Evolutionary conservation across 2,888 invertebrate species (phyloP).

Genomic region (Metopia argyrocephala): DNA sequence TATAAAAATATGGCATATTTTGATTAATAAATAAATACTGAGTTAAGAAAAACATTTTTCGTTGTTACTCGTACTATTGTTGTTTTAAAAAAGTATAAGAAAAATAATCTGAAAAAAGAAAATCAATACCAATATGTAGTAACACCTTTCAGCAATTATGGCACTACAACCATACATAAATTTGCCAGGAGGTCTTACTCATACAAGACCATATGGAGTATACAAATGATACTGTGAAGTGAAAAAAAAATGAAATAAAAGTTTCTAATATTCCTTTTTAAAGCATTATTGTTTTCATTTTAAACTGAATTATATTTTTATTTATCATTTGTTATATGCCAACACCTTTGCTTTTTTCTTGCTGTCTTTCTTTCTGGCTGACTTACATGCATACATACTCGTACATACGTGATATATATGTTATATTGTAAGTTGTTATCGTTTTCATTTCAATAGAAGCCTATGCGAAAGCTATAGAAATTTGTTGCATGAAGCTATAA

Average conservation of each 20-base stretch:
- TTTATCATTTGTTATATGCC: conserved; percentile 61
- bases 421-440: neutral
- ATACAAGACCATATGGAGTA: neutral
- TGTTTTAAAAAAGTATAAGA: neutral
- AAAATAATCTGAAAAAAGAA: neutral
- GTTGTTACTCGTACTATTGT: too few species aligned
- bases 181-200: conserved; percentile 57
- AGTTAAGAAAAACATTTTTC: too few species aligned
- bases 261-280: conserved; percentile 9
- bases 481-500: conserved; percentile 15
- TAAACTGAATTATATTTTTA: conserved; percentile 41
- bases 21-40: conserved; percentile 12
- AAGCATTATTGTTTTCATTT: conserved; percentile 10
- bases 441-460: conserved; percentile 47
- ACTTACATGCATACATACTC: too few species aligned
- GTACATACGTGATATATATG: too few species aligned
- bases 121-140: conserved; percentile 51
- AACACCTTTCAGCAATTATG: conserved; percentile 62
- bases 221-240: too few species aligned
- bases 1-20: conserved; percentile 19
- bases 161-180: conserved; percentile 57
- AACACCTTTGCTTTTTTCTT: conserved; percentile 45
- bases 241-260: too few species aligned
- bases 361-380: conserved; percentile 2
- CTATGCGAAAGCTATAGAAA: conserved; percentile 31